Evolutionary conservation across 2,113 vertebrate genomes (phyloP).

Genomic region (Oplegnathus fasciatus): DNA sequence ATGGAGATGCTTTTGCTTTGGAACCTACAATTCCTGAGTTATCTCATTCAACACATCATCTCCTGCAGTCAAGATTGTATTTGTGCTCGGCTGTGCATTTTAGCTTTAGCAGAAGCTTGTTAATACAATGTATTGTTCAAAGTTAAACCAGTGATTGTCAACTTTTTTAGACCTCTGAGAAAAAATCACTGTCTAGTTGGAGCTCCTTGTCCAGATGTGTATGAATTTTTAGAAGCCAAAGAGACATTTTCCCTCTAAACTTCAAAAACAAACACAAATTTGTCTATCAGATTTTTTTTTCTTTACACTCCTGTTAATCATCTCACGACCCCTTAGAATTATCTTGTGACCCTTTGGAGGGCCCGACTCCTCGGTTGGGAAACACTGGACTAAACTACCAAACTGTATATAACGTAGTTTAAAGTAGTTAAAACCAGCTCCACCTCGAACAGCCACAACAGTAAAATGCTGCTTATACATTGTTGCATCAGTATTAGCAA

Average conservation of each 20-base stretch:
- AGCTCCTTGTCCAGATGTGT: not conserved
- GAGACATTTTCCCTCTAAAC: too few species aligned
- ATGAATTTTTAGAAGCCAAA: too few species aligned
- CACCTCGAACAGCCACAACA: not conserved
- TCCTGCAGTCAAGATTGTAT: not conserved
- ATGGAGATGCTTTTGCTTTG: conserved; percentile 1
- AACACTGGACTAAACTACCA: not conserved
- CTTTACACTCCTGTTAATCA: not conserved
- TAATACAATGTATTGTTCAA: not conserved
- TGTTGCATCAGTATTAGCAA: not conserved
- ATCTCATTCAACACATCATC: not conserved
- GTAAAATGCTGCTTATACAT: not conserved
- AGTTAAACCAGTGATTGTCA: not conserved
- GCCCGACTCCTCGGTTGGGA: not conserved
- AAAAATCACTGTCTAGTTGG: not conserved
- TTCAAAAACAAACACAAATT: not conserved
- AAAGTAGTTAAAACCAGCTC: not conserved
- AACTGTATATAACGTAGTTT: too few species aligned
- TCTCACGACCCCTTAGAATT: not conserved
- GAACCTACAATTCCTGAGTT: conserved; percentile 10
- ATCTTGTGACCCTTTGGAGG: not conserved
- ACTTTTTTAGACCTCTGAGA: not conserved
- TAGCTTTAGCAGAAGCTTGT: not conserved
- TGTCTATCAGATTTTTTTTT: not conserved
- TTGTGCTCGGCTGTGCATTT: not conserved